Evolutionary conservation across 1,140 invertebrate species (phyloP), one percentile per base, ranked within the genome.

Genomic region (Stratiolaelaps scimitus): DNA sequence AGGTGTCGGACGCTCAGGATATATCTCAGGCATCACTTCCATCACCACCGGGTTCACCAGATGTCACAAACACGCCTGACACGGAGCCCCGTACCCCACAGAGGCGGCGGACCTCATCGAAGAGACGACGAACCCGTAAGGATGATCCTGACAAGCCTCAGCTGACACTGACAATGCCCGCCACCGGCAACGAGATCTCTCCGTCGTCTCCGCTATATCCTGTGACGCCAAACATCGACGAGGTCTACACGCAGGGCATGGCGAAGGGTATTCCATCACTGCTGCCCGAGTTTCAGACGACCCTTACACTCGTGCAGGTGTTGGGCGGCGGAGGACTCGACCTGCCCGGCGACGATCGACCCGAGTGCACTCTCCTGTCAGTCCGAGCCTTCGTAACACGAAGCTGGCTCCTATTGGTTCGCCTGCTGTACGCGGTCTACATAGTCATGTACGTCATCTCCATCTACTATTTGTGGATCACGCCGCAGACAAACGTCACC

Each of bases 251-350:
- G 26, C 17, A 60, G 26, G 23, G 10, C 10, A 29, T 34, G 26
- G 26, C 2, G 13, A 26, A 60, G 23, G 53, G 53, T 34, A 29
- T 60, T 29, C 53, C 53, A 26, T 34, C 53, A 15, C 23, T 60
- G 23, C 53, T 60, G 15, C 53, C 53, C 13, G 53, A 60, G 20
- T 60, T 60, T 23, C 53, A 34, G 26, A 60, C 53, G 23, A 34
- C 53, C 4, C 34, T 60, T 17, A 26, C 53, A 29, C 23, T 60
- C 1, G 53, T 60, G n/a, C 53, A 60, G 23, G 26, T 60, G 2
- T 34, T 26, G 6, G 53, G 53, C 5, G 53, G 53, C 17, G 53
- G 53, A 2, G 53, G 53, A 20, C 20, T 60, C 13, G 23, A 34
- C 15, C n/a, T 60, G 15, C 53, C 53, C 17, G 26, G 26, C 26